phyloP scores from a whole-genome alignment of 2,888 invertebrate genomes.

The Teinopalpus imperialis region DNA sequence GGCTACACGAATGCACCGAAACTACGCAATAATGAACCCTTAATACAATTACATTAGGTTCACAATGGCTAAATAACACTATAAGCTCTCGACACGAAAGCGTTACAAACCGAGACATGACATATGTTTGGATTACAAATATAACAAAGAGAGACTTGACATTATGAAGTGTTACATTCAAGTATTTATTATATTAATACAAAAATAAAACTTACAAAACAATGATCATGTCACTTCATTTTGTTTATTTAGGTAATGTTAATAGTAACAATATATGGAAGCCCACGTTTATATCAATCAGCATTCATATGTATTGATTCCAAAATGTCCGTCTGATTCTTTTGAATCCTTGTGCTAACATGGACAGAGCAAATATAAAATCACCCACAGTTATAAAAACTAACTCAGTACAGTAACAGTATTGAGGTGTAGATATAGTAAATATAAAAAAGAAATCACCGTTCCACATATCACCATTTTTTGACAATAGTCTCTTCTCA shows the following conservation, averaged over 20 bases:
- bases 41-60: conserved; percentile 15
- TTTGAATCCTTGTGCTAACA: conserved; percentile 10
- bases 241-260: conserved; percentile 1
- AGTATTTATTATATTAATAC: too few relatives aligned
- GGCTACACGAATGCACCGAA: conserved; percentile 41
- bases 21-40: conserved; percentile 24
- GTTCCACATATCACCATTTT: too few relatives aligned
- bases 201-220: neutral
- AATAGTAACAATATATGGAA: conserved; percentile 20
- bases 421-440: too few relatives aligned
- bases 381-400: too few relatives aligned
- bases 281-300: conserved; percentile 20
- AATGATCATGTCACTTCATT: neutral
- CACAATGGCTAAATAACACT: conserved; percentile 21
- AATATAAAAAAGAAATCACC: too few relatives aligned
- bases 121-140: conserved; percentile 16
- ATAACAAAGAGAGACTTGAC: neutral
- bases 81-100: conserved; percentile 5
- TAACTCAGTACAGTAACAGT: too few relatives aligned
- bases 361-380: too few relatives aligned
- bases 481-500: too few relatives aligned
- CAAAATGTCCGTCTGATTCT: neutral
- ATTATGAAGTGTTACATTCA: too few relatives aligned
- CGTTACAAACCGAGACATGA: conserved; percentile 16
- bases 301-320: too few relatives aligned